Evolutionary conservation across 2,113 vertebrate species (phyloP), one percentile per base, ranked within the genome.

Genomic region (Syngnathoides biaculeatus): DNA sequence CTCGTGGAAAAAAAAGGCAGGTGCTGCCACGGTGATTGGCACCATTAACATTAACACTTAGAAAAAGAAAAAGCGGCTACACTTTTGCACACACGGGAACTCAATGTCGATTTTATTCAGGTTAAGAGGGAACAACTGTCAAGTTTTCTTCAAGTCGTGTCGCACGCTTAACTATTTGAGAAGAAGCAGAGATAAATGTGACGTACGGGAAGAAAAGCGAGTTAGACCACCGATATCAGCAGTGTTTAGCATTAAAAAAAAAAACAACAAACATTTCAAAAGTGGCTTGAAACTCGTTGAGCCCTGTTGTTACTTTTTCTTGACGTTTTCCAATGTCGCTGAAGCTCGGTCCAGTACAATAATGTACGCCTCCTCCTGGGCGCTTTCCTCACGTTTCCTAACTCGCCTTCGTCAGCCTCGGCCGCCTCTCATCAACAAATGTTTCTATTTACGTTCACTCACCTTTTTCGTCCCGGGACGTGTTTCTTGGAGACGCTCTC

Each of bases 371-470:
- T 91, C 88, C 86, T 87, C 89, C 90, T 88, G 79, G 79, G 80
- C 78, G 80, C 83, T 71, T 75, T 72, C 72, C 84, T 67, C 9
- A 65, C 57, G 84, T 73, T 71, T 75, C 84, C 75, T n/a, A 57
- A 57, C 55, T 57, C 55, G 55, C 74, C 38, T 68, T 71, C 52
- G 62, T 66, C 79, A 55, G 39, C 68, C 61, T 71, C 82, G 50
- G 83, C 72, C 74, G 71, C 83, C 64, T 79, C 79, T 79, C 79
- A 77, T 70, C 69, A 86, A 89, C 87, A 90, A 57, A 87, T 88
- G 90, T 86, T 90, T 84, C 91, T 92, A 91, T 93, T 91, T 91
- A 83, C 84, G 88, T 81, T 87, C 60, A 92, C 92, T 93, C 91
- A 93, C 92, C 90, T 89, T 87, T 77, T 87, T 77, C 77, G 85